Evolutionary conservation across 2,113 vertebrate species (phyloP).

Genomic region (Nematolebias whitei): DNA sequence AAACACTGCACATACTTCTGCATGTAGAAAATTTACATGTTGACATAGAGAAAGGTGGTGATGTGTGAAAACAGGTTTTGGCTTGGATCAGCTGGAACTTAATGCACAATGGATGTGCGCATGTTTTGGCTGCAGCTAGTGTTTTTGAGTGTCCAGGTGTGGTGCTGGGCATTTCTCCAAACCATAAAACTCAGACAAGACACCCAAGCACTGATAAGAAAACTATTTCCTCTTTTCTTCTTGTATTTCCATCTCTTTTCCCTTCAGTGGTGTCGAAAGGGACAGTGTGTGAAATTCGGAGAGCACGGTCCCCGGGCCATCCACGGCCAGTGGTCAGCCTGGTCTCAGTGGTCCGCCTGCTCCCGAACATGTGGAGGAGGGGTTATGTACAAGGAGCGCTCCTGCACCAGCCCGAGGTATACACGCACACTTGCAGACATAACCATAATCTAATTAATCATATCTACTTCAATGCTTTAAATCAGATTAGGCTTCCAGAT

Average conservation of each 20-base stretch:
- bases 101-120: conserved; percentile 25
- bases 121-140: conserved; percentile 31
- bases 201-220: conserved; percentile 47
- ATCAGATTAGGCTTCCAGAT: conserved; percentile 26
- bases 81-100: conserved; percentile 25
- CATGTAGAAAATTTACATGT: conserved; percentile 41
- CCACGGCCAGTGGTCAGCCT: conserved; percentile 92
- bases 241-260: not conserved
- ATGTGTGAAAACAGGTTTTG: conserved; percentile 51
- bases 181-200: conserved; percentile 36
- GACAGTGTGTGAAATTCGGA: conserved; percentile 91
- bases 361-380: conserved; percentile 93
- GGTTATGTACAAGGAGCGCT: conserved; percentile 88
- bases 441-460: conserved; percentile 33
- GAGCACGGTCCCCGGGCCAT: conserved; percentile 89
- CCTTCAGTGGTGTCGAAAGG: conserved; percentile 94
- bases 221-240: conserved; percentile 24
- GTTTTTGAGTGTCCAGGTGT: conserved; percentile 66
- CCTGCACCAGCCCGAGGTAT: conserved; percentile 92
- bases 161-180: conserved; percentile 58
- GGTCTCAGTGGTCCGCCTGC: conserved; percentile 94
- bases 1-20: conserved; percentile 16
- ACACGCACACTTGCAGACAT: not conserved
- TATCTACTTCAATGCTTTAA: conserved; percentile 20
- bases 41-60: conserved; percentile 45